Evolutionary conservation across 1,140 invertebrate species (phyloP), one percentile per base, ranked within the genome.

Genomic region (Neocloeon triangulifer): DNA sequence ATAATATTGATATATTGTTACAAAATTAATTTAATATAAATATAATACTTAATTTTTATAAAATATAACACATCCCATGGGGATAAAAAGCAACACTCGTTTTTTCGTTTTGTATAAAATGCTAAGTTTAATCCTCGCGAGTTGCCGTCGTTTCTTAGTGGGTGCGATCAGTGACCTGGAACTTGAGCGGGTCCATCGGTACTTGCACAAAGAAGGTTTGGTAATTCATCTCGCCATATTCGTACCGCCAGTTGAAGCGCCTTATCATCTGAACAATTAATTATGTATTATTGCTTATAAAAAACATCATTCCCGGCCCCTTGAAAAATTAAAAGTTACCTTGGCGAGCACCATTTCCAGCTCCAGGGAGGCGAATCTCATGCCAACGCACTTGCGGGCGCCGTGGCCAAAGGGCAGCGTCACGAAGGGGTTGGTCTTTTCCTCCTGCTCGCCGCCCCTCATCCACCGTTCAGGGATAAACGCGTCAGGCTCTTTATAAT

Each of bases 281-380:
- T n/a, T n/a, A n/a, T n/a, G n/a, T n/a, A n/a, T n/a, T n/a, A 8
- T 19, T 15, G 13, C 14, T 19, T 10, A 13, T 15, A 12, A n/a
- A 12, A 18, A 32, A 32, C 10, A 32, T 5, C 41, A 14, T 57
- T 47, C 53, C 61, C 66, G 18, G 59, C 55, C 3, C 66, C 42
- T 17, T 58, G 38, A 39, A 65, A 67, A 37, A 64, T 58, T 26
- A n/a, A n/a, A n/a, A 32, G 37, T 39, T 42, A 73, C 47, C 43
- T 64, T 59, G n/a, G 62, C 48, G 4, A 73, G 35, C 21, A 66
- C 59, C 15, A 71, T 54, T 44, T 72, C 62, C 30, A 78, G 44
- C 46, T 76, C 70, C 42, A 76, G 55, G 44, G 74, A 66, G 3
- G 74, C 75, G 39, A 81, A 64, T 32, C 76, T 52, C 37, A 66